phyloP scores from a whole-genome alignment of 2,888 invertebrate genomes.

The Apotomis turbidana region DNA sequence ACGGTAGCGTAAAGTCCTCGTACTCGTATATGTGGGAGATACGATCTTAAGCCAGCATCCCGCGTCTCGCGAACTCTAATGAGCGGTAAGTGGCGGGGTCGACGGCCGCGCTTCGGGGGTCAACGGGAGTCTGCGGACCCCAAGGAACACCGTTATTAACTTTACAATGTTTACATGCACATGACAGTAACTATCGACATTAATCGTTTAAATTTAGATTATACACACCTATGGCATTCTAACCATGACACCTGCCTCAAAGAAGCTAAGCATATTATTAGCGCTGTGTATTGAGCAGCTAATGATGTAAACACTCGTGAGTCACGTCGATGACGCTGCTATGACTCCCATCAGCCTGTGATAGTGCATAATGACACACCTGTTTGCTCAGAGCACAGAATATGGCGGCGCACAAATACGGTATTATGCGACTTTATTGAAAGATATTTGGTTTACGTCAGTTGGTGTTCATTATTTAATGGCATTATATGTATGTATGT shows the following conservation, averaged over 20 bases:
- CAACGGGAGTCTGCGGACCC: slow-evolving; percentile 2
- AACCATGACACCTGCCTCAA: no score
- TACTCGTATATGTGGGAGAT: neutral
- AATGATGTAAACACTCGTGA: slow-evolving; percentile 21
- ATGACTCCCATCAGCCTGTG: slow-evolving; percentile 10
- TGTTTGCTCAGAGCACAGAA: slow-evolving; percentile 1
- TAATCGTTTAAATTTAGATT: no score
- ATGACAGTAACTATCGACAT: no score
- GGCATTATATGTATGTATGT: no score
- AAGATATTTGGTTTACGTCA: slow-evolving; percentile 15
- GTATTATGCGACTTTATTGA: neutral
- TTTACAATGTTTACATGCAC: no score
- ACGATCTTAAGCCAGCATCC: slow-evolving; percentile 25
- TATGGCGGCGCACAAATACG: slow-evolving; percentile 6
- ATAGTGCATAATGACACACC: slow-evolving; percentile 29
- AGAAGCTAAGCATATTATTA: no score
- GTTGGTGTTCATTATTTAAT: no score
- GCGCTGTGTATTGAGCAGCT: neutral
- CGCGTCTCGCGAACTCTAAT: slow-evolving; percentile 18
- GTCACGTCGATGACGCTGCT: slow-evolving; percentile 17
- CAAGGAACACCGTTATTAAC: no score
- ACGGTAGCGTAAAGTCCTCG: neutral
- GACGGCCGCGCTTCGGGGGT: slow-evolving; percentile 26
- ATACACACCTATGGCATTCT: no score
- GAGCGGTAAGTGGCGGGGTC: slow-evolving; percentile 19